Evolutionary conservation across 2,888 invertebrate genomes (phyloP).

Genomic region (Chaitophorus viminalis): DNA sequence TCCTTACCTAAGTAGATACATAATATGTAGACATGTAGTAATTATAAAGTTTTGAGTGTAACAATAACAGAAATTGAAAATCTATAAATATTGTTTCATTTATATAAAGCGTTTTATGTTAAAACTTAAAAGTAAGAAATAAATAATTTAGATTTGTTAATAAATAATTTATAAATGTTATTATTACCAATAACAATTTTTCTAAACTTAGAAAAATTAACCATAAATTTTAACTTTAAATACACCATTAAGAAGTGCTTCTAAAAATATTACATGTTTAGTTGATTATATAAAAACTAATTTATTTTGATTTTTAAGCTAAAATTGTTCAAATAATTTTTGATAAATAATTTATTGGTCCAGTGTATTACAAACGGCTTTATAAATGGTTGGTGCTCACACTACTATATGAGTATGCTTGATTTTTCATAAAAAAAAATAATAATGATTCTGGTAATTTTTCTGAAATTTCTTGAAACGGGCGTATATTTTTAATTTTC

Average conservation of each 20-base stretch:
- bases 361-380: neutral
- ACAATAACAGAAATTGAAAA: constrained; percentile 21
- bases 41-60: too few relatives aligned
- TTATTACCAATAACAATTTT: constrained; percentile 21
- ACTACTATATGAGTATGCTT: neutral
- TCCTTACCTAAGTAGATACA: constrained; percentile 4
- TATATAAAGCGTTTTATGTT: neutral
- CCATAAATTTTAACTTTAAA: constrained; percentile 5
- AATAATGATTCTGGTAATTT: neutral
- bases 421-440: neutral
- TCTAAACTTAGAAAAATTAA: constrained; percentile 22
- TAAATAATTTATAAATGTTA: constrained; percentile 21
- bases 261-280: constrained; percentile 19
- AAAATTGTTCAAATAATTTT: too few relatives aligned
- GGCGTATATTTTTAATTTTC: neutral
- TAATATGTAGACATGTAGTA: too few relatives aligned
- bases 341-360: too few relatives aligned
- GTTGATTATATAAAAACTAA: too few relatives aligned
- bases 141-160: too few relatives aligned
- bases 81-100: constrained; percentile 26
- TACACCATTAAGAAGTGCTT: constrained; percentile 13
- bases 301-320: too few relatives aligned
- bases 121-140: too few relatives aligned
- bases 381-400: constrained; percentile 4
- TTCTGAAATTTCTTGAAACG: neutral